Base-by-base conservation (phyloP, 2,797 vertebrate species). In the Myioborus miniatus region DNA sequence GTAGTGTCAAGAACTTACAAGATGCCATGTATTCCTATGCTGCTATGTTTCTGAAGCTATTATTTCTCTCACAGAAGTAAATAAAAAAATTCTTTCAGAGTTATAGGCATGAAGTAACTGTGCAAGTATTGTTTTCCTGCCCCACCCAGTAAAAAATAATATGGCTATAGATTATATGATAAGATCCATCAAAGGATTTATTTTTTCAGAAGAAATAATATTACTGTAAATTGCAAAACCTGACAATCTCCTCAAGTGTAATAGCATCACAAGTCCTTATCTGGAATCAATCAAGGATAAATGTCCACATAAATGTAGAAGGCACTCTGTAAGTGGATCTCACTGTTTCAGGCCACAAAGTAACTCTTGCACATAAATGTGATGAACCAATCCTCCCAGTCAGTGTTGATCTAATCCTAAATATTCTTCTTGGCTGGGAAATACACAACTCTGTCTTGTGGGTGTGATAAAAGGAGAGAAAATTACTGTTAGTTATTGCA, bases 301-400 rank as follows among this genome's bases (percentile, higher is more conserved):
- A 41, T 20, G 24, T 32, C 8, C 3, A 4, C 12, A 12, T 8
- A 39, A 55, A 32, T 23, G 7, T n/a, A 55, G 22, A 59, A n/a
- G 21, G 19, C 0, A 2, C 68, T 67, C 41, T 37, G 10, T 13
- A 58, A 49, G 23, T 82, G 34, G 21, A 39, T 80, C 43, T 72
- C 29, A 9, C 24, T 60, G 18, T 8, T 20, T 62, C 62, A 26
- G 34, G 15, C 6, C 52, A 37, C 36, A 12, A 12, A 18, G 9
- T 17, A 49, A 34, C 4, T 56, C 18, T 47, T 52, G 8, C 0
- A 3, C 1, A 1, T 26, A 29, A 59, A 16, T 34, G 14, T 56
- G 36, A 29, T 56, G n/a, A 68, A 13, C 41, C 64, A 71, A 27
- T 69, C 27, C n/a, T 83, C 6, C 26, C 14, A n/a, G 26, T 26